Conservation (phyloP, 2,797 vertebrate species). For the Alauda arvensis region DNA sequence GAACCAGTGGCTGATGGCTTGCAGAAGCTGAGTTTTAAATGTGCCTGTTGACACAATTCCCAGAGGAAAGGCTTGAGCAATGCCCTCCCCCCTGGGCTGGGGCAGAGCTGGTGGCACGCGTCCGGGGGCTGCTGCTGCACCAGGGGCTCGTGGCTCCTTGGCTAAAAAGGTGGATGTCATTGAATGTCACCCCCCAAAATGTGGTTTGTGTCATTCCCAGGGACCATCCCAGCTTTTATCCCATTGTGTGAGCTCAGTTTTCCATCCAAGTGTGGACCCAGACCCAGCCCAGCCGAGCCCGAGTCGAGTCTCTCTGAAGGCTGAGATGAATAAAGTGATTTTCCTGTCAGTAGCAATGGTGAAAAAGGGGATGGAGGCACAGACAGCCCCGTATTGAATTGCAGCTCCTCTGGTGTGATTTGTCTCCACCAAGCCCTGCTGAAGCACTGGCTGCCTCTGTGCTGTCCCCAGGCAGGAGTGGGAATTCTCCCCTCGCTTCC, state of each 20-base stretch:
- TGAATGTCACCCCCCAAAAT: too few relatives aligned
- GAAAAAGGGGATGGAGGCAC: neutral
- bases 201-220: neutral
- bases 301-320: neutral
- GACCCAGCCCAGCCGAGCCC: neutral
- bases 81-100: neutral
- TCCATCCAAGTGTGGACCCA: neutral
- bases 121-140: neutral
- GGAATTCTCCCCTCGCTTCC: neutral
- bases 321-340: neutral
- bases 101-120: accelerated
- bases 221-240: neutral
- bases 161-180: neutral
- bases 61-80: slow-evolving; percentile 1
- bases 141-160: neutral
- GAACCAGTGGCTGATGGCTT: neutral
- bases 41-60: neutral
- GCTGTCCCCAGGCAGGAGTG: neutral
- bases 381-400: neutral
- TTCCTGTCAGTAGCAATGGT: neutral
- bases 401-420: neutral
- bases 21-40: slow-evolving; percentile 30
- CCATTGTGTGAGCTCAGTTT: neutral
- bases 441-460: neutral
- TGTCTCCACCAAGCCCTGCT: accelerated